Evolutionary conservation across 2,797 vertebrate genomes (phyloP).

Genomic region (Poecilia gillii): DNA sequence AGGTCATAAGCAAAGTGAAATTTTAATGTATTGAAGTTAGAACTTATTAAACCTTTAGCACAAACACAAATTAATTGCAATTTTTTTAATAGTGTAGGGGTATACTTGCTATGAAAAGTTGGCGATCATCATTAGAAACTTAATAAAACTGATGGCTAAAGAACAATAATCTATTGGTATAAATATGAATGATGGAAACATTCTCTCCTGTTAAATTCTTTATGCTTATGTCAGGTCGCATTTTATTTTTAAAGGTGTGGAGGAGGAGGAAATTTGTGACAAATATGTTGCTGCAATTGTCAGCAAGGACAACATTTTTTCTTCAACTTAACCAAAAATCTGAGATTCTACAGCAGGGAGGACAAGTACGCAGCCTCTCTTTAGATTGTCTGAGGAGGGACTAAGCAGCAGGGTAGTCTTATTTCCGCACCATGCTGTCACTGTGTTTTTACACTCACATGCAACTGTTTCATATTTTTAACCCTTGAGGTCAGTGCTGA

Average conservation of each 20-base stretch:
- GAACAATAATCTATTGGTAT: not conserved
- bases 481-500: constrained; percentile 44
- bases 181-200: not conserved
- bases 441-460: constrained; percentile 37
- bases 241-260: not conserved
- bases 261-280: not conserved
- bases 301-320: not conserved
- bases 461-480: constrained; percentile 47
- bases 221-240: not conserved
- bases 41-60: not conserved
- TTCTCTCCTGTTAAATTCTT: not conserved
- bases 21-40: not conserved
- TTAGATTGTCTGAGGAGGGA: constrained; percentile 11
- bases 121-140: not conserved
- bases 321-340: not conserved
- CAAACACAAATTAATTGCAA: not conserved
- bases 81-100: not conserved
- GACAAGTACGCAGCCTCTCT: constrained; percentile 2
- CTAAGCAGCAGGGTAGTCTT: constrained; percentile 19
- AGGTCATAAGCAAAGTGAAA: not conserved
- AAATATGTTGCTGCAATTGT: constrained; percentile 18
- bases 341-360: not conserved
- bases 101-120: not conserved
- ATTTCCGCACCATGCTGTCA: constrained; percentile 25
- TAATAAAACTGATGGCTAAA: not conserved